Base-by-base conservation (phyloP, 2,797 vertebrate genomes). In the Micromesistius poutassou region DNA sequence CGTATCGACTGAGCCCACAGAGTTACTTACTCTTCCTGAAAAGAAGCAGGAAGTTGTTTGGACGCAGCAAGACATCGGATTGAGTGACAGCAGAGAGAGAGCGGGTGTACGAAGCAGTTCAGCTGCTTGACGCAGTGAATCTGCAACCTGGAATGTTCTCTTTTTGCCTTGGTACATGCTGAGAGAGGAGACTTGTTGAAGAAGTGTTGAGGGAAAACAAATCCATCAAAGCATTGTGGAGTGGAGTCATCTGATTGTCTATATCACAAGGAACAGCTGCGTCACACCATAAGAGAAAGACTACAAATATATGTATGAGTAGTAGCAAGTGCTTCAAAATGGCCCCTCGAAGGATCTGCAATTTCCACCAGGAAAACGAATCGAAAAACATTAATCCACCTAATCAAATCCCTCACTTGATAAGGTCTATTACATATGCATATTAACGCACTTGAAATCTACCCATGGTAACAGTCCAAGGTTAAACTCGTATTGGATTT, bases 391-490 rank as follows among this genome's bases (percentile, higher is more conserved):
- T 28, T 25, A 25, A 68, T 25, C 62, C 62, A 68, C n/a, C 62
- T 68, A 68, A 68, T 68, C 62, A 68, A 28, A 68, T 68, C 62
- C 25, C 62, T 68, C 62, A 68, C n/a, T 68, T 68, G 62, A 68
- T 68, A 68, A 28, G 62, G 62, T 28, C 62, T 68, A 68, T 68
- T 28, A 68, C 62, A 68, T 28, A 68, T 68, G 62, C 62, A 68
- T 68, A 68, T 68, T 68, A 28, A 28, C 62, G 3, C 62, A 68
- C 62, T 68, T 68, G 62, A 68, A 68, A 68, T 68, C 62, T 28
- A 28, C n/a, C 62, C 25, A 28, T 68, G 62, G 62, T 28, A 68
- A 68, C 62, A 28, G 62, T 13, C 62, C 62, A 68, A 68, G 62
- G 62, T 68, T 68, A 68, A 68, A 68, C 62, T 28, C 10, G 62